phyloP scores from a whole-genome alignment of 2,113 vertebrate genomes.

The Hippocampus mohnikei region DNA sequence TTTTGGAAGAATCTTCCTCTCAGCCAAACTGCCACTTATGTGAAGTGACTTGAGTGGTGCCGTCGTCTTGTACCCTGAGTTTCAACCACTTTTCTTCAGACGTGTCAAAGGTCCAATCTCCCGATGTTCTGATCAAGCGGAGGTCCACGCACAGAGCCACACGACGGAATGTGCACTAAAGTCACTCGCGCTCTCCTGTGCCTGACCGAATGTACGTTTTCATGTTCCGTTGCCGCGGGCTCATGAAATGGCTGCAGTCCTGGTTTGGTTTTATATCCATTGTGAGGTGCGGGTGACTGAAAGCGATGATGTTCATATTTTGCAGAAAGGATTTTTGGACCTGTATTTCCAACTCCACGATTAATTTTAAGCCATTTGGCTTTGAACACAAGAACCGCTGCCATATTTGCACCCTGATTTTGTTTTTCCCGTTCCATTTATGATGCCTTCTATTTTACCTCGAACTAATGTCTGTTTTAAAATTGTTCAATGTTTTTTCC shows the following conservation, averaged over 20 bases:
- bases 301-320: conserved; percentile 20
- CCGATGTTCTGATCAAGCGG: background rate
- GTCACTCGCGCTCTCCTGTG: conserved; percentile 41
- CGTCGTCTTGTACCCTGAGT: no score
- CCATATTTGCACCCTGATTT: background rate
- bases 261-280: background rate
- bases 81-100: background rate
- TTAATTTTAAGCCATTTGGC: background rate
- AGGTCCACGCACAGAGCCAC: conserved; percentile 13
- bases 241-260: conserved; percentile 1
- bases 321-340: conserved; percentile 22
- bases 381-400: background rate
- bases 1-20: no score
- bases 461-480: background rate
- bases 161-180: conserved; percentile 27
- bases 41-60: no score
- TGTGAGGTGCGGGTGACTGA: background rate
- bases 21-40: no score
- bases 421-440: background rate
- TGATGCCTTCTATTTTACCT: background rate
- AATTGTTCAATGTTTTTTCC: background rate
- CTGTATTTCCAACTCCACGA: background rate
- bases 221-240: conserved; percentile 4
- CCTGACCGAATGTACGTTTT: conserved; percentile 9
- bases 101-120: background rate